Conservation (phyloP, 2,113 vertebrate genomes). For the Cyanoderma ruficeps region DNA sequence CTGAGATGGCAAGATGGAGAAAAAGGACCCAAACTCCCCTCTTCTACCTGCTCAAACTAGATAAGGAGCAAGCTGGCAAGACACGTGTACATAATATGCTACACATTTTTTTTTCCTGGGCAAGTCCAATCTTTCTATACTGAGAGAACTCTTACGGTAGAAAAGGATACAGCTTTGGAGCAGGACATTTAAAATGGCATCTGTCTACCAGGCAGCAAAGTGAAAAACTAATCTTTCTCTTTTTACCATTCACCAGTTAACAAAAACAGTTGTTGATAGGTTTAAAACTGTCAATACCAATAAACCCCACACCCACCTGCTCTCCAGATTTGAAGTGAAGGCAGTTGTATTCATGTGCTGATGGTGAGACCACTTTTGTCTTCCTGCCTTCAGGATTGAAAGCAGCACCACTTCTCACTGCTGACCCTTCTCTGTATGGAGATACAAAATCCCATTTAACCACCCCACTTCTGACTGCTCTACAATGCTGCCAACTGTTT, state of each 20-base stretch:
- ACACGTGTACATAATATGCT: background rate
- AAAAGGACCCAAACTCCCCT: background rate
- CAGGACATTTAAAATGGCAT: background rate
- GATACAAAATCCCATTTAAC: background rate
- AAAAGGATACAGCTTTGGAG: background rate
- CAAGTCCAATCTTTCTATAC: background rate
- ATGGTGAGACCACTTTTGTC: background rate
- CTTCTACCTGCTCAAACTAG: background rate
- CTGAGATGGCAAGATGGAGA: background rate
- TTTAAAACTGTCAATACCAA: background rate
- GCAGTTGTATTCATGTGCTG: fast-evolving
- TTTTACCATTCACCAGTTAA: background rate
- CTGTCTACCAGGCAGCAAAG: background rate
- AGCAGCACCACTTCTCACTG: background rate
- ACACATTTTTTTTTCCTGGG: fast-evolving
- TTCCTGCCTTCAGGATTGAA: background rate
- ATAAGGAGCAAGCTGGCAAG: background rate
- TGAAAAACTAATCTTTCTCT: background rate
- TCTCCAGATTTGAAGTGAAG: background rate
- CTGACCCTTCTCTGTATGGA: background rate
- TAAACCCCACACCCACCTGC: background rate
- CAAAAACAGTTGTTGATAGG: background rate
- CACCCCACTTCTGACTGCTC: background rate
- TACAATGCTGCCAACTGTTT: background rate
- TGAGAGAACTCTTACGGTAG: background rate